Evolutionary conservation across 2,888 invertebrate genomes (phyloP).

Genomic region (Trichacis sp.): DNA sequence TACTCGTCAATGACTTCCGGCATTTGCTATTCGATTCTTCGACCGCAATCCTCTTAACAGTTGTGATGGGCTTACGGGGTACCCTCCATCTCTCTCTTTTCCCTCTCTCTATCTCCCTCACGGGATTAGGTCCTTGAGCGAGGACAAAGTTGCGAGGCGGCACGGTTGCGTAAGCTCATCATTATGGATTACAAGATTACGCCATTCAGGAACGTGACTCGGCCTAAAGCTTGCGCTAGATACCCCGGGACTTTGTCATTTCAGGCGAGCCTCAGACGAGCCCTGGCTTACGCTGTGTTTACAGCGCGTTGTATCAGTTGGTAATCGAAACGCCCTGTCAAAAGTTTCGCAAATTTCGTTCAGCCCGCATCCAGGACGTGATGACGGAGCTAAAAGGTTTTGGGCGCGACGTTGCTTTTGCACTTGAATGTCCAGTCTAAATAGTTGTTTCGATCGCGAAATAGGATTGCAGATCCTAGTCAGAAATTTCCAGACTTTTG

Average conservation of each 20-base stretch:
- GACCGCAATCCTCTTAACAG: constrained; percentile 11
- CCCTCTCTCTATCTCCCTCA: neutral
- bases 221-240: constrained; percentile 5
- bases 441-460: neutral
- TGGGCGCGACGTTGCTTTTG: neutral
- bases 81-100: neutral
- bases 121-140: constrained; percentile 8
- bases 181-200: constrained; percentile 13
- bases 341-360: constrained; percentile 17
- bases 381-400: constrained; percentile 5
- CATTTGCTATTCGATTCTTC: constrained; percentile 25
- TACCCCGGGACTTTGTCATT: constrained; percentile 7
- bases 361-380: neutral
- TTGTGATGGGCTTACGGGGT: constrained; percentile 11
- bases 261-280: neutral
- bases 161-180: constrained; percentile 11
- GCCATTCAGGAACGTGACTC: constrained; percentile 13
- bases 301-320: constrained; percentile 34
- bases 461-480: neutral
- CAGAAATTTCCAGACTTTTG: constrained; percentile 12
- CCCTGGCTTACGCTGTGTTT: constrained; percentile 6
- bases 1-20: constrained; percentile 2
- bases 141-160: constrained; percentile 10
- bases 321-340: constrained; percentile 29
- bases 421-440: neutral